A percentile compares a stretch with the other conserved stretches of the same genome.
Conservation (phyloP, 2,113 vertebrate species). For the Eulemur rufifrons region DNA sequence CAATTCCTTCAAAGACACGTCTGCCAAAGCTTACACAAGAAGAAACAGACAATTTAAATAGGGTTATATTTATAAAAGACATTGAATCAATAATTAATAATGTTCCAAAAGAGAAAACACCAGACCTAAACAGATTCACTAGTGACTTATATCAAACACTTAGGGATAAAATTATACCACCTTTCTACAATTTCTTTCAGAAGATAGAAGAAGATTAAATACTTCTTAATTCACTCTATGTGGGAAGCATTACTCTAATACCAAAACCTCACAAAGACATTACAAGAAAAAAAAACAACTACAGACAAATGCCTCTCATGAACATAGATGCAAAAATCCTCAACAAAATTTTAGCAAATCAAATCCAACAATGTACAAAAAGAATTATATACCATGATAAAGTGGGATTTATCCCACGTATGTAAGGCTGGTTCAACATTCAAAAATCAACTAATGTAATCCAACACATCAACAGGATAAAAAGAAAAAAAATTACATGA, state of each 20-base stretch:
- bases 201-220: not conserved
- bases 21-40: not conserved
- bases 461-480: not conserved
- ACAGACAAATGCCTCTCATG: not conserved
- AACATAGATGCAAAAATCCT: not conserved
- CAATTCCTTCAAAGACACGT: not conserved
- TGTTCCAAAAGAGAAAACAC: not conserved
- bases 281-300: not conserved
- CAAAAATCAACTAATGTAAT: not conserved
- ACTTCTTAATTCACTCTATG: not conserved
- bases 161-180: not conserved
- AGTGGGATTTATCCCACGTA: not conserved
- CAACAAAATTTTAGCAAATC: not conserved
- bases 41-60: not conserved
- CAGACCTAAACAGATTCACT: not conserved
- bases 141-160: not conserved
- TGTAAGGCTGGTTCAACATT: not conserved
- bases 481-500: not conserved
- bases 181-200: not conserved
- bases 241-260: not conserved
- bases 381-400: not conserved
- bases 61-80: not conserved
- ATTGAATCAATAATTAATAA: not conserved
- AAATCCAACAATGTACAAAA: not conserved
- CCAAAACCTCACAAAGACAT: not conserved